Conservation (phyloP, 1,140 invertebrate genomes). For the Babylonia areolata region DNA sequence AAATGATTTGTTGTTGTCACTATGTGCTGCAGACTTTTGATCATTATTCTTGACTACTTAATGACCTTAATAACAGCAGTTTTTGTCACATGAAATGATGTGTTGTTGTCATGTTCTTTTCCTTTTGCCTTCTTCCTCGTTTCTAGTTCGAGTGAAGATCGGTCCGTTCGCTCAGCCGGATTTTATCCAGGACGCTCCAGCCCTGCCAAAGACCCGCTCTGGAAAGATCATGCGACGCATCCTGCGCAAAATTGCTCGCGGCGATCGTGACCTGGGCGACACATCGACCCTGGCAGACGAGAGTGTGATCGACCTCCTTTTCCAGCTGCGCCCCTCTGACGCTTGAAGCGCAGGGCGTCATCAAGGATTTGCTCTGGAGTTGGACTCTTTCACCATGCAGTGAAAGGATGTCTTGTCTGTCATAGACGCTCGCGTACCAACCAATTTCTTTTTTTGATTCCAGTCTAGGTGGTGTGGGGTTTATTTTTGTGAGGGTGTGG, state of each 20-base stretch:
- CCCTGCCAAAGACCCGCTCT: conserved; percentile 96
- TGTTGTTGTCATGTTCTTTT: neutral
- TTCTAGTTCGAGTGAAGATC: conserved; percentile 90
- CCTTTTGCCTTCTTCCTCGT: too few relatives aligned
- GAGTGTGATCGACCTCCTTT: conserved; percentile 81
- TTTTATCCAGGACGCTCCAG: conserved; percentile 90
- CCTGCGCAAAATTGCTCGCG: conserved; percentile 90
- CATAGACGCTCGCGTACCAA: too few relatives aligned
- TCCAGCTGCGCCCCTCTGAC: conserved; percentile 62
- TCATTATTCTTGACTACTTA: too few relatives aligned
- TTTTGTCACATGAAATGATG: too few relatives aligned
- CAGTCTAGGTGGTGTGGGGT: too few relatives aligned
- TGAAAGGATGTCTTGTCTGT: too few relatives aligned
- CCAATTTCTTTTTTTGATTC: too few relatives aligned
- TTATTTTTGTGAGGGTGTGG: too few relatives aligned
- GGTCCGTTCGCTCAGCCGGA: conserved; percentile 98
- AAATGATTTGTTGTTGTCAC: neutral
- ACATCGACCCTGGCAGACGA: conserved; percentile 94
- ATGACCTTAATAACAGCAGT: too few relatives aligned
- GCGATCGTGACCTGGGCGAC: conserved; percentile 92
- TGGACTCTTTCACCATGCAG: too few relatives aligned
- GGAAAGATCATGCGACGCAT: conserved; percentile 99
- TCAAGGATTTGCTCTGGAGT: too few relatives aligned
- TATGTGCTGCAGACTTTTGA: too few relatives aligned
- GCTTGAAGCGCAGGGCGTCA: conserved; percentile 51